Evolutionary conservation across 30 jellyfish, hydroid and myxozoan species (phyloP).

Genomic region (Calvadosia cruxmelitensis): DNA sequence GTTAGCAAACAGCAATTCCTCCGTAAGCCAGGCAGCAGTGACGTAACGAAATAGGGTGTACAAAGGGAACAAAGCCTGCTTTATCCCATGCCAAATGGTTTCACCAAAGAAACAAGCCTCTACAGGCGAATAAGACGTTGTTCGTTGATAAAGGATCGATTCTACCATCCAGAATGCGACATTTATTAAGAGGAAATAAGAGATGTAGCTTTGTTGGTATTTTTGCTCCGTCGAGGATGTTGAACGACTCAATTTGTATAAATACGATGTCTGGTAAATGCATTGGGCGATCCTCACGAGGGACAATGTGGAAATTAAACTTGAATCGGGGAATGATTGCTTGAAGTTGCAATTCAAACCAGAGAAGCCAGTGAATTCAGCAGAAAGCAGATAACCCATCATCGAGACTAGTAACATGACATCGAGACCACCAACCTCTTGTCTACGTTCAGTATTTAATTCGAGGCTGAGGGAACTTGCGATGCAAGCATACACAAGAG

Average conservation of each 20-base stretch:
- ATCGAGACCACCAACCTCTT: constrained; percentile 43
- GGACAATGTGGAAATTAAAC: constrained; percentile 15
- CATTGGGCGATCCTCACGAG: constrained; percentile 13
- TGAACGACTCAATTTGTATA: constrained; percentile 27
- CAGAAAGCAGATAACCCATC: constrained; percentile 37
- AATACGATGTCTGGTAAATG: constrained; percentile 10
- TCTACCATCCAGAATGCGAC: constrained; percentile 49
- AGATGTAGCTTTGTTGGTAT: constrained; percentile 12
- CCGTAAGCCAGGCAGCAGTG: constrained; percentile 27
- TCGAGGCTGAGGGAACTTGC: constrained; percentile 21
- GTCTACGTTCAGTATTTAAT: neutral
- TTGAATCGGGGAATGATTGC: constrained; percentile 3
- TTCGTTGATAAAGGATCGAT: constrained; percentile 33
- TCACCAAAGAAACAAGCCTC: constrained; percentile 25
- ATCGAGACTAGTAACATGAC: constrained; percentile 28
- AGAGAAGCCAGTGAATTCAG: constrained; percentile 39
- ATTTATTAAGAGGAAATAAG: constrained; percentile 32
- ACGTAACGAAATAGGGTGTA: constrained; percentile 31
- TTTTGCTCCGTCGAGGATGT: constrained; percentile 22
- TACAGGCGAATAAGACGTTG: constrained; percentile 33
- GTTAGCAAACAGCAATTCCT: too few relatives aligned
- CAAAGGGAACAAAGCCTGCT: constrained; percentile 28
- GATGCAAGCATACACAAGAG: constrained; percentile 17
- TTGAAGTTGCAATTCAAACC: constrained; percentile 19
- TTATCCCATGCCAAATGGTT: constrained; percentile 30